These are phyloP conservation scores for Scaptomyza montana DNA, from an alignment of 1,140 invertebrate genomes.

Conservation along the genomic window DNA sequence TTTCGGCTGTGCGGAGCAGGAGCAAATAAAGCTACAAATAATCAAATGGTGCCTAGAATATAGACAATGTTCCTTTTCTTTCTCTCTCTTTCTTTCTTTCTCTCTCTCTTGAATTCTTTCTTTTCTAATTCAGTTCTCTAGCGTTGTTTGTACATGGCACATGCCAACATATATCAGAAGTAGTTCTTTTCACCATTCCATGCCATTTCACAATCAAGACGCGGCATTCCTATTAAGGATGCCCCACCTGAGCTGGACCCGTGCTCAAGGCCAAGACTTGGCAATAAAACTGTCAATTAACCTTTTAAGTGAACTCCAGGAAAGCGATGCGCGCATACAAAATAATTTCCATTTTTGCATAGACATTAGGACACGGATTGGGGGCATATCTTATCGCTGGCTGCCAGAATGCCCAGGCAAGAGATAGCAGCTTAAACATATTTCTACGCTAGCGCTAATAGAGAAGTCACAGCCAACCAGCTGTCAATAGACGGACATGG, in stretches of 20 bases:
- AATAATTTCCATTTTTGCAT: slow-evolving; percentile 75
- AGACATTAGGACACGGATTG: slow-evolving; percentile 16
- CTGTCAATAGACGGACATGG: slow-evolving; percentile 47
- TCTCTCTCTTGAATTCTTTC: background rate
- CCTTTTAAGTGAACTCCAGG: slow-evolving; percentile 55
- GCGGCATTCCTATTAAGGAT: slow-evolving; percentile 12
- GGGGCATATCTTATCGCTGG: slow-evolving; percentile 55
- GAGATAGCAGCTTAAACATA: slow-evolving; percentile 47
- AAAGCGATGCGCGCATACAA: slow-evolving; percentile 32
- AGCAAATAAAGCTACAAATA: slow-evolving; percentile 2
- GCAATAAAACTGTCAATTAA: slow-evolving; percentile 76
- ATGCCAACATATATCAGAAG: slow-evolving; percentile 32
- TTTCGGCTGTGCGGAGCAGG: slow-evolving; percentile 8
- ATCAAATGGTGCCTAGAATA: background rate
- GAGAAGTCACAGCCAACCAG: slow-evolving; percentile 54
- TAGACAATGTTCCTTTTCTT: background rate
- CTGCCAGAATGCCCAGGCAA: slow-evolving; percentile 60
- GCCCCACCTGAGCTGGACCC: slow-evolving; percentile 15
- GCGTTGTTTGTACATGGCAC: slow-evolving; percentile 31
- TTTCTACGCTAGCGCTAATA: slow-evolving; percentile 60
- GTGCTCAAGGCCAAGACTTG: slow-evolving; percentile 38
- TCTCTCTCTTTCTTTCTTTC: background rate
- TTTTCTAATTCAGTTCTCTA: background rate
- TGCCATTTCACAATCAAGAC: slow-evolving; percentile 17
- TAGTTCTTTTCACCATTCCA: background rate